Base-by-base conservation (phyloP, 2,113 vertebrate species). In the Melanotaenia duboulayi region DNA sequence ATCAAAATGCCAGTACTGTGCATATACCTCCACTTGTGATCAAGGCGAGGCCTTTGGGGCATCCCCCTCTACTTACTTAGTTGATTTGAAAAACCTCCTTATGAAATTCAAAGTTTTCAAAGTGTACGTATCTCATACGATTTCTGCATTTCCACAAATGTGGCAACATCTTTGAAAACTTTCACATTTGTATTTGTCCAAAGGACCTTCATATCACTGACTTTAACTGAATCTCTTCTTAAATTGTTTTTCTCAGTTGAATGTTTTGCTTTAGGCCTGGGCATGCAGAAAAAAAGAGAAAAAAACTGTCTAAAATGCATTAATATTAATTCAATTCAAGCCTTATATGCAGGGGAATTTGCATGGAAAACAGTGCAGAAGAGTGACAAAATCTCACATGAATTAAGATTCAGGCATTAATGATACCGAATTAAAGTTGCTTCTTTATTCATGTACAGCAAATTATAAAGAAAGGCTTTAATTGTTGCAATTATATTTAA, bases 31-130 rank as follows among this genome's bases (percentile, higher is more conserved):
- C 77, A 74, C 78, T 74, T 51, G 62, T 19, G 77, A 89, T 92
- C 84, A 90, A 90, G 87, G 72, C 56, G 13, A 89, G 84, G 82
- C 88, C 90, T 92, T 88, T 85, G 80, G 91, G 91, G 89, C 70
- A 80, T 79, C 78, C 78, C 66, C 52, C 64, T 35, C 44, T 52
- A 50, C 80, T 81, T 49, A 42, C 71, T 76, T 46, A 80, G 75
- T 81, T 85, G 87, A 89, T 87, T 84, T 88, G 81, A 70, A 89
- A 91, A 83, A 76, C 58, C 77, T 76, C 24, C 74, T 82, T 56
- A 83, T 89, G 67, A 90, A 87, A 90, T 79, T 81, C 83, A 86
- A 69, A 68, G 78, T 87, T 81, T 87, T 85, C 68, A 69, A 82
- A 85, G 78, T 79, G 19, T 39, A 55, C 82, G 78, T 57, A 80